phyloP scores from a whole-genome alignment of 2,113 vertebrate species.

The Centropristis striata region DNA sequence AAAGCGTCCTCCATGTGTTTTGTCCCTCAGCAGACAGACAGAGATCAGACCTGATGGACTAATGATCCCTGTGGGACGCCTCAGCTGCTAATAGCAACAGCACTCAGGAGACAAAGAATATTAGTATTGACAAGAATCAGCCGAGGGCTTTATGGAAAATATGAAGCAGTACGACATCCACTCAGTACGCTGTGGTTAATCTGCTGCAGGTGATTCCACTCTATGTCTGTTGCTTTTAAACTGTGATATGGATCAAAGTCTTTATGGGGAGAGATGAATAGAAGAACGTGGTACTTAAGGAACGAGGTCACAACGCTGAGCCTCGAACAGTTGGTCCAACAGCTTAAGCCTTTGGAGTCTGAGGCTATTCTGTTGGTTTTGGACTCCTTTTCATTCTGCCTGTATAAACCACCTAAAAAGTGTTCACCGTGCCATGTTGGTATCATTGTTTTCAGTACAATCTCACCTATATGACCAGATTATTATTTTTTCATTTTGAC shows the following conservation, averaged over 20 bases:
- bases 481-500: no score
- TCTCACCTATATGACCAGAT: no score
- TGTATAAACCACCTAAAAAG: no score
- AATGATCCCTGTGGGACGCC: slow-evolving; percentile 43
- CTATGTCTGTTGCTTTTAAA: background rate
- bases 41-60: slow-evolving; percentile 45
- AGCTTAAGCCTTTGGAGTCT: no score
- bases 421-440: no score
- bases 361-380: no score
- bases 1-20: no score
- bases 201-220: no score
- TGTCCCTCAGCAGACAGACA: slow-evolving; percentile 40
- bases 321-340: slow-evolving; percentile 6
- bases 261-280: background rate
- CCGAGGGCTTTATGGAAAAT: background rate
- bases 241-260: background rate
- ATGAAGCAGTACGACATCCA: background rate
- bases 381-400: no score
- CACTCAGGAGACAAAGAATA: background rate
- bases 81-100: background rate
- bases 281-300: background rate
- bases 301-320: slow-evolving; percentile 8
- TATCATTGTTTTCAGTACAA: no score
- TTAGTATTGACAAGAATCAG: slow-evolving; percentile 23
- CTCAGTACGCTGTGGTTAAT: no score